These are phyloP conservation scores for Diaperis boleti DNA, from an alignment of 2,888 invertebrate genomes.

Conservation along the genomic window DNA sequence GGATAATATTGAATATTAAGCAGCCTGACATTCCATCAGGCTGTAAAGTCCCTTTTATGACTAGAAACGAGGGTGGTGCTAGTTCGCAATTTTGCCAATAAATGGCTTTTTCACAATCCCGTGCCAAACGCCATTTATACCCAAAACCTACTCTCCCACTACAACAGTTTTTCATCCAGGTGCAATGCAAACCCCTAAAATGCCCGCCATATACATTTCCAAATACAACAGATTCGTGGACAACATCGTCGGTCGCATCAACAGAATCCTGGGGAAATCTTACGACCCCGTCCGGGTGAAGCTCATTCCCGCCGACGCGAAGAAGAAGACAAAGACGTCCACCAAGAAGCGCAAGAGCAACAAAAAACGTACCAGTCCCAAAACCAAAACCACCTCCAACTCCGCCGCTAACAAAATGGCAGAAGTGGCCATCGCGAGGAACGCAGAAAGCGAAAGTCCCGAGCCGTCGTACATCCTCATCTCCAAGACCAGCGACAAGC, in stretches of 20 bases:
- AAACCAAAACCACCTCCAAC: slow-evolving; percentile 43
- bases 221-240: slow-evolving; percentile 90
- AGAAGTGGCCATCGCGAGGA: slow-evolving; percentile 58
- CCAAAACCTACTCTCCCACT: not conserved
- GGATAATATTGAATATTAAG: too few species aligned
- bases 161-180: slow-evolving; percentile 45
- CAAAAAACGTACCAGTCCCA: slow-evolving; percentile 8
- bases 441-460: slow-evolving; percentile 57
- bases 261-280: slow-evolving; percentile 81
- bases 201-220: slow-evolving; percentile 80
- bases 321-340: slow-evolving; percentile 51
- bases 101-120: not conserved
- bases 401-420: slow-evolving; percentile 62
- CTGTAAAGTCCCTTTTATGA: too few species aligned
- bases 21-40: too few species aligned
- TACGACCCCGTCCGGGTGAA: slow-evolving; percentile 89
- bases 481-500: slow-evolving; percentile 56
- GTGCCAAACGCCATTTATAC: not conserved
- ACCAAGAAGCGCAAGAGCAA: slow-evolving; percentile 44
- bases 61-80: too few species aligned
- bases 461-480: slow-evolving; percentile 63
- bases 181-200: slow-evolving; percentile 61
- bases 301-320: slow-evolving; percentile 67
- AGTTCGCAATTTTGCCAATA: not conserved
- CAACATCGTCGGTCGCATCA: slow-evolving; percentile 84